Base-by-base conservation (phyloP, 2,113 vertebrate genomes). In the Passer montanus region DNA sequence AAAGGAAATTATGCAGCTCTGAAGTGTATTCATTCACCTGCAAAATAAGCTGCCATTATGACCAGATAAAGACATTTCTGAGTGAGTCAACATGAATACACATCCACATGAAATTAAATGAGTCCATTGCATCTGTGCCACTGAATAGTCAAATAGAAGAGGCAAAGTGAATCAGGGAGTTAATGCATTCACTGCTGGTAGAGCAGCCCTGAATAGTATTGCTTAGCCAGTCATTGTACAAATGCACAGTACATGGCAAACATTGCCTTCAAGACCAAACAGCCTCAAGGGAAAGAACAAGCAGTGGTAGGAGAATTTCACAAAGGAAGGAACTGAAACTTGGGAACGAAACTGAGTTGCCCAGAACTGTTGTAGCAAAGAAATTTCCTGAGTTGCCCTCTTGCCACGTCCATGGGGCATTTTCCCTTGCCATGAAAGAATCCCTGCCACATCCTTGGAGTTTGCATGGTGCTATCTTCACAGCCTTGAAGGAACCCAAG, bases 41-140 rank as follows among this genome's bases (percentile, higher is more conserved):
- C 73, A 92, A 93, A 94, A 94, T 75, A 49, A 93, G 78, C 66
- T 87, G 67, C 68, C 46, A 50, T 91, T 93, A 74, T 67, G 78
- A 86, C 56, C 80, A 86, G 74, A 92, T 83, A 47, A 88, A 90
- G 72, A 72, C 18, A 37, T 88, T 90, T 88, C 69, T 93, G 73
- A 77, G 79, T 69, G 35, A 93, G 56, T 72, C 78, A 83, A 93
- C 67, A 49, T 58, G 89, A 95, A 90, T 91, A 56, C 63, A 81
- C 14, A 67, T 75, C 64, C 53, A 78, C n/a, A 23, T 69, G 63
- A 88, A 88, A 90, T 89, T 86, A 85, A 94, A 90, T 77, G 3
- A 94, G 39, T 90, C 74, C 58, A n/a, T 64, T 91, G 56, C 55
- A 47, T 56, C 26, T 78, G 56, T 72, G 84, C 46, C 43, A 52